phyloP scores from a whole-genome alignment of 2,797 vertebrate species.

The Caiman crocodilus region DNA sequence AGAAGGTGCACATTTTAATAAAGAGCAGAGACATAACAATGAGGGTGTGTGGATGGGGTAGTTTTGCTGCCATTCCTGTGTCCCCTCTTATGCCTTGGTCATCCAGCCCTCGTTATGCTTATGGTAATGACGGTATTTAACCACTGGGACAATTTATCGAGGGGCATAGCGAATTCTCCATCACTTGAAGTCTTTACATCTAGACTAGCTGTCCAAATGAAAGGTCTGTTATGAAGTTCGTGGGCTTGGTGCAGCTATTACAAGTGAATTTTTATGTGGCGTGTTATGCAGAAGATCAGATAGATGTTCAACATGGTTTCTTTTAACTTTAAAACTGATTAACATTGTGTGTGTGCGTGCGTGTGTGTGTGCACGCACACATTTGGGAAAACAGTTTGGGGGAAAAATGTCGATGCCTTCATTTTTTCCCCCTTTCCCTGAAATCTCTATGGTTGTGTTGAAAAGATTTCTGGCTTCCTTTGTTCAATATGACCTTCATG shows the following conservation, averaged over 20 bases:
- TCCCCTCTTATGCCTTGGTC: no score
- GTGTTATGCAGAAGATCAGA: background rate
- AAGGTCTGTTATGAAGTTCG: slow-evolving; percentile 12
- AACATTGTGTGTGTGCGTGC: background rate
- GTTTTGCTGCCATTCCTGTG: no score
- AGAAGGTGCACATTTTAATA: slow-evolving; percentile 7
- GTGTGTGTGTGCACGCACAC: background rate
- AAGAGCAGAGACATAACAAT: no score
- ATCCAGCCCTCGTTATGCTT: no score
- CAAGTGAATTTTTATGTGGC: background rate
- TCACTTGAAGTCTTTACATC: background rate
- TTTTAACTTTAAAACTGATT: slow-evolving; percentile 1
- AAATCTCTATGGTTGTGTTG: background rate
- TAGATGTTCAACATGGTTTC: background rate
- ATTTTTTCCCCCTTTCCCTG: background rate
- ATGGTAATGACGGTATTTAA: background rate
- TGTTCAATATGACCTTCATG: background rate
- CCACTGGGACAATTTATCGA: background rate
- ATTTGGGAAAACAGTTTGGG: background rate
- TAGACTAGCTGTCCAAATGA: background rate
- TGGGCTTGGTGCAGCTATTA: background rate
- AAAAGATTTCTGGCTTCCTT: background rate
- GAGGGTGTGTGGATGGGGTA: no score
- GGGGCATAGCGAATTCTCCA: background rate
- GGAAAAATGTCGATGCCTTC: background rate